phyloP scores from a whole-genome alignment of 2,888 invertebrate genomes.

The Byasa hedistus region DNA sequence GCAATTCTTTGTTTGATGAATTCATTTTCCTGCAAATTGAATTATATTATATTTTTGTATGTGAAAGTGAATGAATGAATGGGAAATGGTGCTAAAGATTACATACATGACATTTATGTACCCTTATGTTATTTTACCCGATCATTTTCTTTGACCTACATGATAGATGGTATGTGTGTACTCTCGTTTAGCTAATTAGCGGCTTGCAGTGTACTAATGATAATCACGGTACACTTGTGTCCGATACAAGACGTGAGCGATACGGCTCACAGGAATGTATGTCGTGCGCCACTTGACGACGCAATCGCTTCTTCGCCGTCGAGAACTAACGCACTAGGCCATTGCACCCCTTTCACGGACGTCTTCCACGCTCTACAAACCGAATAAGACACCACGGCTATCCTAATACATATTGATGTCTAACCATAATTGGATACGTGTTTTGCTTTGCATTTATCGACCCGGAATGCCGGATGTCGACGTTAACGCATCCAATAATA shows the following conservation, averaged over 20 bases:
- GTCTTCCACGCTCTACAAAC: constrained; percentile 75
- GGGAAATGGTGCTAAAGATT: too few relatives aligned
- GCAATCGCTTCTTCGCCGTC: constrained; percentile 45
- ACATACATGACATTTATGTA: too few relatives aligned
- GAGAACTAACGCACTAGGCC: constrained; percentile 61
- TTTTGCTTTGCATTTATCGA: constrained; percentile 40
- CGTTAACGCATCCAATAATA: constrained; percentile 16
- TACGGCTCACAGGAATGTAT: constrained; percentile 66
- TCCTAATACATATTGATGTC: constrained; percentile 62
- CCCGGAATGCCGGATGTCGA: constrained; percentile 50
- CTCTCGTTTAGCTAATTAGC: constrained; percentile 18
- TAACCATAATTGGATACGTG: constrained; percentile 43
- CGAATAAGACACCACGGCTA: constrained; percentile 54
- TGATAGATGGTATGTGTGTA: not conserved
- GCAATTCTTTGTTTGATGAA: constrained; percentile 93
- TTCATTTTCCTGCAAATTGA: constrained; percentile 84
- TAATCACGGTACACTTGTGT: constrained; percentile 49
- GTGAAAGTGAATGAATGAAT: too few relatives aligned
- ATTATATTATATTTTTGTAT: too few relatives aligned
- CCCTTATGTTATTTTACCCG: not conserved
- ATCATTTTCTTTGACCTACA: constrained; percentile 9
- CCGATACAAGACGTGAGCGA: constrained; percentile 66
- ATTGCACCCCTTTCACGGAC: constrained; percentile 76
- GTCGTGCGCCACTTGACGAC: constrained; percentile 54
- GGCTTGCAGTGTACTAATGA: constrained; percentile 33